Base-by-base conservation (phyloP, 30 jellyfish, hydroid and myxozoan genomes). In the Hydractinia symbiolongicarpus region DNA sequence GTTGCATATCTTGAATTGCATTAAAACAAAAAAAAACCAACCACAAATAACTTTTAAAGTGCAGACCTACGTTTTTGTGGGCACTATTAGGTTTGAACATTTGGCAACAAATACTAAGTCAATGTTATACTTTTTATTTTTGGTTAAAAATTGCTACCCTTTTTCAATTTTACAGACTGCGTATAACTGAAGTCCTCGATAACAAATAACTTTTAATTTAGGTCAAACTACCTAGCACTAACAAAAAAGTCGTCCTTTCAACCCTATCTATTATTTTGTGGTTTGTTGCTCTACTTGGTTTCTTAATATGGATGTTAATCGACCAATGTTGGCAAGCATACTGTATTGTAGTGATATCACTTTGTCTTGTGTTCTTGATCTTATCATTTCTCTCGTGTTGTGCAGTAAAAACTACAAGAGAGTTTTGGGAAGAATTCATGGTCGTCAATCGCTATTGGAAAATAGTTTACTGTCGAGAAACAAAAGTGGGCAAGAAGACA, bases 271-370 rank as follows among this genome's bases (percentile, higher is more conserved):
- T 51, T 7, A 1, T 49, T 16, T 13, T 74, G n/a, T 51, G 15
- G 68, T 67, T 74, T 16, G 4, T 74, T 5, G 49, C 51, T 5
- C 5, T 50, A 58, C n/a, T 74, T 74, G 83, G 40, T 15, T 74
- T 74, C 66, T 17, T 50, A 50, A 0, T 50, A 1, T 74, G 83
- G 83, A 50, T 55, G 83, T 55, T 74, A 10, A 74, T 74, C 21
- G 83, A 21, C 51, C 83, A 74, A 55, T 74, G 83, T 50, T 74
- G 83, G 83, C 83, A 74, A 74, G 68, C 61, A 8, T 13, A 51
- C 51, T 74, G 83, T 1, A 50, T 20, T 74, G 14, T 74, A 19
- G 54, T 30, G 51, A 49, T 30, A 6, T 50, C 66, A n/a, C 15
- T 74, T 0, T 8, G 4, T 55, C 13, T 55, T 16, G 68, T 74